phyloP scores from a whole-genome alignment of 1,140 invertebrate genomes.

The Battus philenor region DNA sequence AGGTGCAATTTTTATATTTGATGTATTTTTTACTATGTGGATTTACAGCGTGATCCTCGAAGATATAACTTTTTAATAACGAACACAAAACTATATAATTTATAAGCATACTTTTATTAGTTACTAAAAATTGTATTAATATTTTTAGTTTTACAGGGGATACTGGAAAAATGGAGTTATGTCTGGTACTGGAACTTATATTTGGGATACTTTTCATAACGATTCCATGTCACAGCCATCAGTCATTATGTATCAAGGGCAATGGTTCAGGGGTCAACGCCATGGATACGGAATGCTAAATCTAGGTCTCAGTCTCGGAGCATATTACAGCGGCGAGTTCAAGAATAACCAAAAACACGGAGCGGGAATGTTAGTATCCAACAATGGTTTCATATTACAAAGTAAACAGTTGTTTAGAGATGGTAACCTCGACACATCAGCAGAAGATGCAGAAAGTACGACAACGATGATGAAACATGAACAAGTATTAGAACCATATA shows the following conservation, averaged over 20 bases:
- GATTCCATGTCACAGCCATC: conserved; percentile 70
- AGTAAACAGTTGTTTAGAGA: conserved; percentile 69
- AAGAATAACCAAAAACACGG: conserved; percentile 77
- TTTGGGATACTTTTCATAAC: conserved; percentile 74
- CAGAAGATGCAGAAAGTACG: conserved; percentile 19
- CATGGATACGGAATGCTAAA: conserved; percentile 73
- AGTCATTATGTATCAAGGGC: conserved; percentile 71
- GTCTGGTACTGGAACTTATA: conserved; percentile 76
- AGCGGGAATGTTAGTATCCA: conserved; percentile 72
- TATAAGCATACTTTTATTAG: too few relatives aligned
- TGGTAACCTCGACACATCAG: conserved; percentile 57
- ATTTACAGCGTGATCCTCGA: too few relatives aligned
- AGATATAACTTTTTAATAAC: too few relatives aligned
- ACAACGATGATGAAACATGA: conserved; percentile 19
- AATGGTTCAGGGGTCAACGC: conserved; percentile 73
- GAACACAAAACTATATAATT: too few relatives aligned
- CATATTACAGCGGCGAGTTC: conserved; percentile 75
- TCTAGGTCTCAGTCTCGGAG: conserved; percentile 72
- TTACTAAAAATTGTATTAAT: too few relatives aligned
- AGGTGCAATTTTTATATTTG: too few relatives aligned
- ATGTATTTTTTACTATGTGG: too few relatives aligned
- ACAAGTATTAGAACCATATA: conserved; percentile 31
- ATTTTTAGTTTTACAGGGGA: conserved; percentile 76
- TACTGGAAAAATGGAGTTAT: conserved; percentile 76
- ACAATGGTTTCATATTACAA: conserved; percentile 72